These are phyloP conservation scores for Gobionotothen gibberifrons DNA, from an alignment of 2,797 vertebrate species.

Conservation along the genomic window DNA sequence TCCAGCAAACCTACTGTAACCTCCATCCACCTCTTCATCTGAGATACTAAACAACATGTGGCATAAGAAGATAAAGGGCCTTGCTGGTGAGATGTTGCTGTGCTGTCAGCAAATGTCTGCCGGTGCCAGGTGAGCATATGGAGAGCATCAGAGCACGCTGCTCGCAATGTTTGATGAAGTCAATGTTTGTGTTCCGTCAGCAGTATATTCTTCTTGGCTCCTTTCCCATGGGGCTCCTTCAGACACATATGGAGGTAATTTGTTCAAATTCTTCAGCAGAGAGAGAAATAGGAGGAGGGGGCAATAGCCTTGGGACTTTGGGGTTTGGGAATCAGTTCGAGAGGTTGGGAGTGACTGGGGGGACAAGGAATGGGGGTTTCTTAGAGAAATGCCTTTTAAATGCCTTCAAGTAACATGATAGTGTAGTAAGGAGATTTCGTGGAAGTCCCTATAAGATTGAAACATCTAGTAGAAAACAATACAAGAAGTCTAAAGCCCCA, in stretches of 20 bases:
- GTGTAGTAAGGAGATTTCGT: constrained; percentile 11
- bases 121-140: constrained; percentile 72
- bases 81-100: constrained; percentile 40
- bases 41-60: constrained; percentile 42
- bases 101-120: constrained; percentile 51
- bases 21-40: constrained; percentile 18
- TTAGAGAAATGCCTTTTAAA: constrained; percentile 40
- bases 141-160: constrained; percentile 68
- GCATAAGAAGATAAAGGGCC: constrained; percentile 57
- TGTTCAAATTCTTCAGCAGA: constrained; percentile 72
- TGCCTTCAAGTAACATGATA: constrained; percentile 28
- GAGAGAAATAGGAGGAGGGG: constrained; percentile 54
- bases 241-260: constrained; percentile 82
- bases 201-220: constrained; percentile 72
- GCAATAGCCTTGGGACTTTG: constrained; percentile 51
- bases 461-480: constrained; percentile 11
- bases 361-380: constrained; percentile 2
- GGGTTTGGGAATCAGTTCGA: constrained; percentile 57
- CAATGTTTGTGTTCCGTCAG: constrained; percentile 80
- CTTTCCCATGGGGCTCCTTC: constrained; percentile 73
- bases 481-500: neutral
- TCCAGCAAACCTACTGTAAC: neutral
- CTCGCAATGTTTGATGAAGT: constrained; percentile 75
- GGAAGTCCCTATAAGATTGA: constrained; percentile 8
- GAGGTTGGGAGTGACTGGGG: constrained; percentile 39